Conservation (phyloP, 2,113 vertebrate species). For the Aythya baeri region DNA sequence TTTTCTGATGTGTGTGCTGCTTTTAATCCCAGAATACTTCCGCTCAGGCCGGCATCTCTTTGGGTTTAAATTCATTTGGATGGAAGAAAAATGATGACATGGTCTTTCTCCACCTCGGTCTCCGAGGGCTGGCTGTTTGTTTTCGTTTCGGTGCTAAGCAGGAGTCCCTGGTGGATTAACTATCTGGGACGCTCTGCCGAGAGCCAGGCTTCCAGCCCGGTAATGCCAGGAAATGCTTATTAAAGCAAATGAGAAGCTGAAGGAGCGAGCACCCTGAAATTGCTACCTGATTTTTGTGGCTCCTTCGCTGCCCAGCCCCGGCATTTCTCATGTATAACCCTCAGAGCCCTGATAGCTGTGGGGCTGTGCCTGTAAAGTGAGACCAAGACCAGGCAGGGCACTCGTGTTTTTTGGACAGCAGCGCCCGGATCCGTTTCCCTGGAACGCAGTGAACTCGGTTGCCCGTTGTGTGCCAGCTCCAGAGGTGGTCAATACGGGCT, state of each 20-base stretch:
- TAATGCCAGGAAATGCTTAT: conserved; percentile 22
- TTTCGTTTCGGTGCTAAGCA: neutral
- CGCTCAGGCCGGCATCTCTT: neutral
- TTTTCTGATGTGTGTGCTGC: neutral
- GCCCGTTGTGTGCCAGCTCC: fast-evolving
- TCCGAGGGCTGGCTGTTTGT: neutral
- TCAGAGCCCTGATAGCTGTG: fast-evolving
- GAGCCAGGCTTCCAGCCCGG: neutral
- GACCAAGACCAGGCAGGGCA: neutral
- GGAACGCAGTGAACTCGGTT: fast-evolving
- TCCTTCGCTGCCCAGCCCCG: fast-evolving
- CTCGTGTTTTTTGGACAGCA: neutral
- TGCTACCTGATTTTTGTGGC: neutral
- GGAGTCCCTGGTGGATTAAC: conserved; percentile 39
- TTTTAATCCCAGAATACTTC: neutral
- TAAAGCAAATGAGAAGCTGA: neutral
- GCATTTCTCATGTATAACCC: fast-evolving
- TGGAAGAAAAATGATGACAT: neutral
- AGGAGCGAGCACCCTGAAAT: neutral
- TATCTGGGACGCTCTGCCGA: conserved; percentile 15
- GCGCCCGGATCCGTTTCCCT: neutral
- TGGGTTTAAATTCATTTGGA: neutral
- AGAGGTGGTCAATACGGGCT: neutral
- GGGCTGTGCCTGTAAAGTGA: neutral
- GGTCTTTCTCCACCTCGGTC: neutral